phyloP scores from a whole-genome alignment of 92 coral and sea anemone genomes.

The Zoanthus sociatus region DNA sequence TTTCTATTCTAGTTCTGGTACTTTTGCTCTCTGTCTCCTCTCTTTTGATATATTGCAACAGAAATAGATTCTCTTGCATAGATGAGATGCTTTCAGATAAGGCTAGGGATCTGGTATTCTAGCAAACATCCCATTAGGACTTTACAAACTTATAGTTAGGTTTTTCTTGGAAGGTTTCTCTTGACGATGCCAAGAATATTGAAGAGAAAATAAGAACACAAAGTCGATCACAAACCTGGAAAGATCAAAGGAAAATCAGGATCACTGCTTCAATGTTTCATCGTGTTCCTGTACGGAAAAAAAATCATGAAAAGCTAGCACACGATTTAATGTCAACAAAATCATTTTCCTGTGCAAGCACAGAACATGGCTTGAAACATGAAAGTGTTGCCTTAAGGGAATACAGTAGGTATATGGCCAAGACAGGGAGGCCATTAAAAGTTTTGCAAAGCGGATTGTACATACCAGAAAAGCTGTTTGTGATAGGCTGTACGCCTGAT shows the following conservation, averaged over 20 bases:
- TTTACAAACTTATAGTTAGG: no score
- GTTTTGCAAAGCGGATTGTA: conserved; percentile 3
- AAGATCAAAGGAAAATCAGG: not conserved
- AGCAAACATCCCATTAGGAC: no score
- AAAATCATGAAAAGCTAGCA: not conserved
- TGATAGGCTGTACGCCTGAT: conserved; percentile 9
- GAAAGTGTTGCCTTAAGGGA: conserved; percentile 17
- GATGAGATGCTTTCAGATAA: no score
- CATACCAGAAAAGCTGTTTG: not conserved
- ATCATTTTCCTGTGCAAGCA: not conserved
- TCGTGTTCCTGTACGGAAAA: not conserved
- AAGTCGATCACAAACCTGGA: not conserved
- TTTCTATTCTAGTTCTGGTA: no score
- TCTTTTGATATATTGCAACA: no score
- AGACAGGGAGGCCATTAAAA: not conserved
- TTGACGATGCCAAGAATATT: no score
- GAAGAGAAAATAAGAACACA: not conserved
- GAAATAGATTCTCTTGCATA: no score
- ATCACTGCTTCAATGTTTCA: not conserved
- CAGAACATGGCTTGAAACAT: not conserved
- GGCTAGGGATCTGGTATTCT: no score
- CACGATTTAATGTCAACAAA: not conserved
- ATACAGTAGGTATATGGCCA: conserved; percentile 4
- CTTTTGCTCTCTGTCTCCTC: no score
- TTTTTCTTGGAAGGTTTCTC: no score